phyloP scores from a whole-genome alignment of 2,888 invertebrate genomes.

The Leistus spinibarbis region DNA sequence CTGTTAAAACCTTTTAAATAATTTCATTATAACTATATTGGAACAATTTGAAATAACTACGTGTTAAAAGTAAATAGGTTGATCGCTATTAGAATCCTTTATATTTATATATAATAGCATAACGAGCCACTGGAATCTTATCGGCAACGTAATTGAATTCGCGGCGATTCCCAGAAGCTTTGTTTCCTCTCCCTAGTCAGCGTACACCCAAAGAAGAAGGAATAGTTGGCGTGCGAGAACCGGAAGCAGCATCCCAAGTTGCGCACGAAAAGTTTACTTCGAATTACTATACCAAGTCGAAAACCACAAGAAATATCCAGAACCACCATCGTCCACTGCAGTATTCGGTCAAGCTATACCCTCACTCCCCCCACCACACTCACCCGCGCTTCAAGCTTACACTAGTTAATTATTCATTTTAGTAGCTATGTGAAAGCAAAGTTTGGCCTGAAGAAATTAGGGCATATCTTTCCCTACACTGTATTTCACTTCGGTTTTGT shows the following conservation, averaged over 20 bases:
- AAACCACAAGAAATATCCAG: slow-evolving; percentile 1
- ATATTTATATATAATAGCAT: not conserved
- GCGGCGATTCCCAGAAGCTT: slow-evolving; percentile 31
- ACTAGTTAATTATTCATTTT: slow-evolving; percentile 9
- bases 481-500: no score
- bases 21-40: no score
- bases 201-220: not conserved
- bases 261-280: slow-evolving; percentile 4
- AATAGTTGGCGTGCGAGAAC: not conserved
- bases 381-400: not conserved
- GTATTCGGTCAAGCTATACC: not conserved
- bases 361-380: not conserved
- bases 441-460: not conserved
- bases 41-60: no score
- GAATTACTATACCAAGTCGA: not conserved
- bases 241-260: not conserved
- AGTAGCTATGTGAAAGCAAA: slow-evolving; percentile 5
- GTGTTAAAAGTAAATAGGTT: no score
- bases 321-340: not conserved
- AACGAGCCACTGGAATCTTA: slow-evolving; percentile 26
- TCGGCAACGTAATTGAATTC: slow-evolving; percentile 36
- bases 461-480: no score
- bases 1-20: no score
- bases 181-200: slow-evolving; percentile 11
- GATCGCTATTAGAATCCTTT: not conserved